These are phyloP conservation scores for Thryonomys swinderianus DNA, from an alignment of 2,113 vertebrate species.

Conservation along the genomic window DNA sequence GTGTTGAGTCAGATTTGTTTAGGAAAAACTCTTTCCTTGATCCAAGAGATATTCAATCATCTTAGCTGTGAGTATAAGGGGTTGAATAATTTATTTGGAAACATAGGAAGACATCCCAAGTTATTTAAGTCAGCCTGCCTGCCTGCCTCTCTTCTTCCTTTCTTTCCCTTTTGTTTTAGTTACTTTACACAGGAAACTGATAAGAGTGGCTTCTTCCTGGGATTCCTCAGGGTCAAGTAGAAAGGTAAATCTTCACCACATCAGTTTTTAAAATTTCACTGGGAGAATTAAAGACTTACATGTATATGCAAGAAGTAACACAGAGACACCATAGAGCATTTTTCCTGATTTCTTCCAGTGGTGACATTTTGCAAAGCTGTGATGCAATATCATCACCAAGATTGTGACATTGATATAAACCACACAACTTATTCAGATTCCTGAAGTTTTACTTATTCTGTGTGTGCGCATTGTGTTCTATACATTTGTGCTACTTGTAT, in stretches of 20 bases:
- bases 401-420: neutral
- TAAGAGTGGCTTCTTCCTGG: neutral
- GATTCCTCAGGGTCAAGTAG: neutral
- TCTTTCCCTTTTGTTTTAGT: neutral
- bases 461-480: neutral
- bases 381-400: neutral
- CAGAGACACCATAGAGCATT: neutral
- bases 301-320: neutral
- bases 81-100: neutral
- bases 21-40: neutral
- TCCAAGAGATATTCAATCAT: neutral
- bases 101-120: neutral
- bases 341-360: neutral
- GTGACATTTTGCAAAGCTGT: constrained; percentile 30
- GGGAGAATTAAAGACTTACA: neutral
- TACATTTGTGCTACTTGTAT: neutral
- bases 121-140: neutral
- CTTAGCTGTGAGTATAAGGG: neutral
- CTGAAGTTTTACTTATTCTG: neutral
- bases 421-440: neutral
- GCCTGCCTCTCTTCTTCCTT: neutral
- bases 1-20: neutral
- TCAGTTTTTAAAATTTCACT: neutral
- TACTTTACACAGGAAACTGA: neutral
- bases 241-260: neutral